Conservation (phyloP, 2,113 vertebrate species). For the Amphilophus citrinellus region DNA sequence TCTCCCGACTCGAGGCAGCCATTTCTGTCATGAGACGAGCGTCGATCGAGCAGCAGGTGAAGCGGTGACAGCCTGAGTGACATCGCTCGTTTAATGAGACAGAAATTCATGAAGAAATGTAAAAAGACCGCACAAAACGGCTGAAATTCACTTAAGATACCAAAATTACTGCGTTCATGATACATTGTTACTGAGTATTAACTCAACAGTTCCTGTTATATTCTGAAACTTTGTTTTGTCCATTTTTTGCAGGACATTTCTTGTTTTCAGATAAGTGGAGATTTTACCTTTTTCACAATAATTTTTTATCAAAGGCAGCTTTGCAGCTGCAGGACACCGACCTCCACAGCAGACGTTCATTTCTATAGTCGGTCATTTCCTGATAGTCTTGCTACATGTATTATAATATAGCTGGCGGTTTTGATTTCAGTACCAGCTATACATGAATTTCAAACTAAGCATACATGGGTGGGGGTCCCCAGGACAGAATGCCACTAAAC, state of each 20-base stretch:
- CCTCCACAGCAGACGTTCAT: no score
- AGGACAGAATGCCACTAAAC: no score
- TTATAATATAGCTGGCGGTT: no score
- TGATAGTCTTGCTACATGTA: no score
- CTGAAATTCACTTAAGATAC: not conserved
- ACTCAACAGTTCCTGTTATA: not conserved
- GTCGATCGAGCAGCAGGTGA: not conserved
- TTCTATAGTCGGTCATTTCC: no score
- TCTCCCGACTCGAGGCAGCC: not conserved
- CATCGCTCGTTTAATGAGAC: not conserved
- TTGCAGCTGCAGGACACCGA: no score
- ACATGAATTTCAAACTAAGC: no score
- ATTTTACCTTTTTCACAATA: not conserved
- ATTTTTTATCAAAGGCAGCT: not conserved
- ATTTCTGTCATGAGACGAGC: not conserved
- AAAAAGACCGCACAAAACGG: not conserved
- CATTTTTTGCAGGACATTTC: not conserved
- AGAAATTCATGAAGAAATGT: not conserved
- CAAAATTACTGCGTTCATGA: not conserved
- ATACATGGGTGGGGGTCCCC: no score
- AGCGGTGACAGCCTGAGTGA: not conserved
- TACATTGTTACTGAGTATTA: slow-evolving; percentile 5
- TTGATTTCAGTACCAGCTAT: no score
- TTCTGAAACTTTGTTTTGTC: not conserved
- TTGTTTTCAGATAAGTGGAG: not conserved